Conservation (phyloP, 2,888 invertebrate genomes). For the Rhabditoides inermis region DNA sequence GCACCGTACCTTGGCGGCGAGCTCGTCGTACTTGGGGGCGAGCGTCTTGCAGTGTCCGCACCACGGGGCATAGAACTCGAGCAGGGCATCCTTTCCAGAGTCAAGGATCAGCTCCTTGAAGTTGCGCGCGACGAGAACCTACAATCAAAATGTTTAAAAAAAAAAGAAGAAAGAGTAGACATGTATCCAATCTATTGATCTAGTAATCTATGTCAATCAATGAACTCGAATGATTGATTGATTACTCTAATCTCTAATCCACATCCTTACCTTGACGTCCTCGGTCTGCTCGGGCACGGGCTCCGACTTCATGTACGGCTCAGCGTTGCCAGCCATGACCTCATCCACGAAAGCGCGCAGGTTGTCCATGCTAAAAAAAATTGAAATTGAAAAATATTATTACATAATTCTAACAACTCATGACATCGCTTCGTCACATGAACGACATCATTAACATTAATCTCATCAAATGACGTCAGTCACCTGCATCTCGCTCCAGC, state of each 20-base stretch:
- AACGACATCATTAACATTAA: too few species aligned
- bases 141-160: slow-evolving; percentile 13
- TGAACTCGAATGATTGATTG: too few species aligned
- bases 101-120: slow-evolving; percentile 82
- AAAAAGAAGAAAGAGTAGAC: too few species aligned
- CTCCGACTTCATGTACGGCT: slow-evolving; percentile 90
- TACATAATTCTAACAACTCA: not conserved
- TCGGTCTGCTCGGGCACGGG: slow-evolving; percentile 75
- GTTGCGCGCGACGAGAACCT: slow-evolving; percentile 87
- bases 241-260: too few species aligned
- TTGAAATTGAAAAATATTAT: not conserved
- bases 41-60: slow-evolving; percentile 96
- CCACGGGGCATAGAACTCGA: slow-evolving; percentile 99
- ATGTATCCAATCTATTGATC: too few species aligned
- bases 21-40: slow-evolving; percentile 82
- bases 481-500: too few species aligned
- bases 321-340: slow-evolving; percentile 71
- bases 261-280: slow-evolving; percentile 56
- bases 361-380: slow-evolving; percentile 66
- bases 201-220: too few species aligned
- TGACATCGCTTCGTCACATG: not conserved
- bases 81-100: slow-evolving; percentile 79
- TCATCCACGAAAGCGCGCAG: slow-evolving; percentile 77
- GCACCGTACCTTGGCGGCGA: slow-evolving; percentile 63
- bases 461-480: too few species aligned